These are phyloP conservation scores for Macrotrachela quadricornifera DNA, from an alignment of 1,140 invertebrate species.

Conservation along the genomic window DNA sequence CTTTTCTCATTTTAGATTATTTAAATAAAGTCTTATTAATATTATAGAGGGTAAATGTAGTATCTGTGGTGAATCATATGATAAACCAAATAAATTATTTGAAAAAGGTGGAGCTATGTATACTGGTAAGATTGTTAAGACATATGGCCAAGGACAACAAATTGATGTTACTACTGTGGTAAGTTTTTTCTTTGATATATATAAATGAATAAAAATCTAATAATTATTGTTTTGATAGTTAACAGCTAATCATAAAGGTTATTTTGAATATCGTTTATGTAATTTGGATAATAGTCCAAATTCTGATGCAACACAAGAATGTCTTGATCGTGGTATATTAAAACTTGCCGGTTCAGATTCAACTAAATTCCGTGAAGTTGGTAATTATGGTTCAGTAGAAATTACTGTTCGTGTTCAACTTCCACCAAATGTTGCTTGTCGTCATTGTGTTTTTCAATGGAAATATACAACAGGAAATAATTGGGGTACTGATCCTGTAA, in stretches of 20 bases:
- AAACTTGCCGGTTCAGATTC: neutral
- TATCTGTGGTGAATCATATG: constrained; percentile 6
- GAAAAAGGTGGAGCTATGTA: constrained; percentile 4
- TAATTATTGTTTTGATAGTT: constrained; percentile 36
- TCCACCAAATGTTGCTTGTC: neutral
- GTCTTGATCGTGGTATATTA: neutral
- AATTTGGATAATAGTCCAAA: constrained; percentile 23
- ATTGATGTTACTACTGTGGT: neutral
- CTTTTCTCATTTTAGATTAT: too few species aligned
- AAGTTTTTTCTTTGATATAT: neutral
- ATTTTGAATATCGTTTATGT: constrained; percentile 17
- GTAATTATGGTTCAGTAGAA: neutral
- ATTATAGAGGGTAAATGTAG: constrained; percentile 5
- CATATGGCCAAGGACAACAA: neutral
- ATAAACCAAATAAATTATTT: constrained; percentile 11
- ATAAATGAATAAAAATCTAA: neutral
- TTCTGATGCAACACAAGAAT: constrained; percentile 4
- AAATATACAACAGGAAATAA: neutral
- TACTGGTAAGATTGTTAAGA: neutral
- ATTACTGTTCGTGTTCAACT: neutral
- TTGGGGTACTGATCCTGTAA: neutral
- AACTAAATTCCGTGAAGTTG: neutral
- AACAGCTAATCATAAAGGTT: constrained; percentile 17
- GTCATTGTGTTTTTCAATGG: neutral
- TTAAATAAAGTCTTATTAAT: too few species aligned